Conservation (phyloP, 2,888 invertebrate species). For the Drosophila neonasuta region DNA sequence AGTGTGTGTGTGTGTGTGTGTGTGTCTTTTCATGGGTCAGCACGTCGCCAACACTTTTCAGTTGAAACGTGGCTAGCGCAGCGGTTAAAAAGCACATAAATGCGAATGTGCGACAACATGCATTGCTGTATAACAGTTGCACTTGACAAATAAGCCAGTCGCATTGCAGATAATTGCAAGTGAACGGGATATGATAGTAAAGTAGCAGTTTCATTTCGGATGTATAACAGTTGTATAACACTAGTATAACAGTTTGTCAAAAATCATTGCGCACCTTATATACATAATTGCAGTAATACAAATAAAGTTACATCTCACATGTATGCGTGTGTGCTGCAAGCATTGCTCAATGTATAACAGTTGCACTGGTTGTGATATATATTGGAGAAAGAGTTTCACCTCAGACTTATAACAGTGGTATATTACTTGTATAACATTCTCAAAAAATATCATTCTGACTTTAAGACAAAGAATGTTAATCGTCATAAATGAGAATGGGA, state of each 20-base stretch:
- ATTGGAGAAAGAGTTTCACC: too few species aligned
- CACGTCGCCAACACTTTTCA: conserved; percentile 36
- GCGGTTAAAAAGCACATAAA: conserved; percentile 7
- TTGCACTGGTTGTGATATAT: too few species aligned
- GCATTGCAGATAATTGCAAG: not conserved
- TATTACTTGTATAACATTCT: not conserved
- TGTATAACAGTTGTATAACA: conserved; percentile 17
- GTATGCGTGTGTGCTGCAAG: too few species aligned
- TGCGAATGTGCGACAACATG: not conserved
- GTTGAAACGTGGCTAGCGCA: conserved; percentile 27
- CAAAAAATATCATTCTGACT: too few species aligned
- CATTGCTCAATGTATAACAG: too few species aligned
- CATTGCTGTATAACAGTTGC: conserved; percentile 9
- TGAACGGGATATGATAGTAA: too few species aligned
- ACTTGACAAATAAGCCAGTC: not conserved
- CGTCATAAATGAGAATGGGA: too few species aligned
- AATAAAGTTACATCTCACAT: too few species aligned
- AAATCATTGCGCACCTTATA: too few species aligned
- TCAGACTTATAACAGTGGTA: not conserved
- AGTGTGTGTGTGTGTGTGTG: conserved; percentile 4
- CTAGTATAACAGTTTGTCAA: not conserved
- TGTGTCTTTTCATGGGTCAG: conserved; percentile 31
- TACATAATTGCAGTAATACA: too few species aligned
- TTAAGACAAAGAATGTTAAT: too few species aligned
- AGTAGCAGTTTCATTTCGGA: conserved; percentile 7